These are phyloP conservation scores for Acanthosoma haemorrhoidale DNA, from an alignment of 2,888 invertebrate genomes.

Conservation along the genomic window DNA sequence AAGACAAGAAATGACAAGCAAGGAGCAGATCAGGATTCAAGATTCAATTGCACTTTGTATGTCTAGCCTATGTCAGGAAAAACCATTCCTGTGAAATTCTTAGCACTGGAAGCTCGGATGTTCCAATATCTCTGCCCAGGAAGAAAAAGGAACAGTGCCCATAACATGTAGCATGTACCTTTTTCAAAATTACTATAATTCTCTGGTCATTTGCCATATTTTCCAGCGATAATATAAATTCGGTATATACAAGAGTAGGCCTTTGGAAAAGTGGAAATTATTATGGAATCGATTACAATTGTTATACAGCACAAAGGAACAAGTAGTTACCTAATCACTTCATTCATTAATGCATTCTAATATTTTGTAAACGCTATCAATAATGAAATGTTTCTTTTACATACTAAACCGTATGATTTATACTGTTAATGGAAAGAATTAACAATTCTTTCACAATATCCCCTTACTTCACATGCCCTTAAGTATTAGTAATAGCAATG, in stretches of 20 bases:
- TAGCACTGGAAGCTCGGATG: conserved; percentile 23
- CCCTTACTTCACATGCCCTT: not conserved
- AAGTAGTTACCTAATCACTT: no score
- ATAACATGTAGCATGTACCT: not conserved
- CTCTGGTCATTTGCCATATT: not conserved
- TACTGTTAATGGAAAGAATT: no score
- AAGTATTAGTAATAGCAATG: not conserved
- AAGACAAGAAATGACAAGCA: conserved; percentile 16
- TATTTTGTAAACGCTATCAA: no score
- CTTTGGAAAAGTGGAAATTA: no score
- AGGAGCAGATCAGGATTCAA: conserved; percentile 12
- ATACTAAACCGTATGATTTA: no score
- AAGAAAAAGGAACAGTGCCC: not conserved
- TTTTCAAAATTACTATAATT: not conserved
- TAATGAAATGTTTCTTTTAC: no score
- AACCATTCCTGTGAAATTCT: not conserved
- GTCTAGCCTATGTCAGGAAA: conserved; percentile 14
- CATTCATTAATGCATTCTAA: no score
- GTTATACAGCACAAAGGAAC: no score
- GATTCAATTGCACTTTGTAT: conserved; percentile 23
- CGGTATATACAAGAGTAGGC: no score
- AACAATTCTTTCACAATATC: not conserved
- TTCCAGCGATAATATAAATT: not conserved
- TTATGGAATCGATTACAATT: no score
- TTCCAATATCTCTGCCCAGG: conserved; percentile 19